Percentiles rank a stretch among this genome's conserved stretches.
phyloP scores from a whole-genome alignment of 2,888 invertebrate species.

The Trachelus stipa region DNA sequence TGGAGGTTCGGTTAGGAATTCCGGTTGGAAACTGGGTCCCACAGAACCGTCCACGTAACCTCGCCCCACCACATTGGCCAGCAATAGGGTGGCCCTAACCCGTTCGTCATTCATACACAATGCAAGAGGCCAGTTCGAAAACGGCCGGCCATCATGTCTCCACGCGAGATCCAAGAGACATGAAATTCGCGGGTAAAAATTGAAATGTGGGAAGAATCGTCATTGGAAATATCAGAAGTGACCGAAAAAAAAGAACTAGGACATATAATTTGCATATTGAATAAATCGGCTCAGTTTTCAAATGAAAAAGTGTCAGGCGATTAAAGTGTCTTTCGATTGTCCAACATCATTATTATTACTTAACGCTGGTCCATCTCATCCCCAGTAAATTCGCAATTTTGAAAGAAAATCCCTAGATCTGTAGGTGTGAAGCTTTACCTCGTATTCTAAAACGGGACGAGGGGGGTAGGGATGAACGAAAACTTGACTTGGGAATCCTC shows the following conservation, averaged over 20 bases:
- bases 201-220: background rate
- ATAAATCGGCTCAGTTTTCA: background rate
- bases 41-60: background rate
- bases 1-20: background rate
- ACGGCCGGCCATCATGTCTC: slow-evolving; percentile 55
- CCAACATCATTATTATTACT: background rate
- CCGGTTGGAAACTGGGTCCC: background rate
- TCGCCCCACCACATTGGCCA: slow-evolving; percentile 51
- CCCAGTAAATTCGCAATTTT: background rate
- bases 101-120: slow-evolving; percentile 53
- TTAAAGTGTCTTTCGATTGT: background rate
- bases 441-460: background rate
- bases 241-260: background rate
- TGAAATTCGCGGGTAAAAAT: background rate
- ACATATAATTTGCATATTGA: background rate
- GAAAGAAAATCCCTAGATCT: background rate
- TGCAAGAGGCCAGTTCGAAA: slow-evolving; percentile 58
- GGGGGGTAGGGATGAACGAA: background rate
- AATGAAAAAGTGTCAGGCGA: background rate
- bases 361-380: background rate
- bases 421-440: background rate
- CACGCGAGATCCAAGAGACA: slow-evolving; percentile 25
- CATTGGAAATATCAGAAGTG: background rate
- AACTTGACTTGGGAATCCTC: background rate
- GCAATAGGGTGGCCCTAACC: slow-evolving; percentile 51